phyloP scores from a whole-genome alignment of 1,140 invertebrate genomes.

The Vanessa tameamea region DNA sequence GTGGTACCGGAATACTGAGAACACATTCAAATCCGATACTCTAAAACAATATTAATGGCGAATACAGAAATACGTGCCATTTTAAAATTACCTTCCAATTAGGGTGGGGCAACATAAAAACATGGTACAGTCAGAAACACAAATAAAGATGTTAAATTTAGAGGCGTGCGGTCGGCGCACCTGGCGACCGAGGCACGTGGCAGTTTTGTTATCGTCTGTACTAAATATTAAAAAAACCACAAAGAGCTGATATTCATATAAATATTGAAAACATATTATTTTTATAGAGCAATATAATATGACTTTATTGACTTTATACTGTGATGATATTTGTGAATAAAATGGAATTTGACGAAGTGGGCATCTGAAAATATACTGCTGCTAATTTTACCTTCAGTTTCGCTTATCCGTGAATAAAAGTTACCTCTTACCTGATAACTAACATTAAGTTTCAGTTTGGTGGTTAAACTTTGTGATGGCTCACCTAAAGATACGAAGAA shows the following conservation, averaged over 20 bases:
- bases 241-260: constrained; percentile 45
- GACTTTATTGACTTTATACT: too few species aligned
- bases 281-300: too few species aligned
- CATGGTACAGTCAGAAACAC: constrained; percentile 58
- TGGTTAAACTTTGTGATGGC: too few species aligned
- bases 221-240: constrained; percentile 36
- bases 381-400: too few species aligned
- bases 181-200: constrained; percentile 56
- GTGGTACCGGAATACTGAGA: constrained; percentile 7
- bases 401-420: too few species aligned
- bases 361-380: too few species aligned
- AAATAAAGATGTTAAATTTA: constrained; percentile 77
- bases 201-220: constrained; percentile 61
- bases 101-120: constrained; percentile 38
- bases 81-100: constrained; percentile 59
- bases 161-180: constrained; percentile 61
- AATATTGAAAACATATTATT: neutral
- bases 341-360: too few species aligned
- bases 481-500: too few species aligned
- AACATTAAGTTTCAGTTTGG: too few species aligned
- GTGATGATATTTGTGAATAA: too few species aligned
- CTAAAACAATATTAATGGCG: constrained; percentile 22
- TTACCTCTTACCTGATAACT: too few species aligned
- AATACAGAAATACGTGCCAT: constrained; percentile 46
- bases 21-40: constrained; percentile 11